Evolutionary conservation across 2,113 vertebrate genomes (phyloP).

Genomic region (Megalops atlanticus): DNA sequence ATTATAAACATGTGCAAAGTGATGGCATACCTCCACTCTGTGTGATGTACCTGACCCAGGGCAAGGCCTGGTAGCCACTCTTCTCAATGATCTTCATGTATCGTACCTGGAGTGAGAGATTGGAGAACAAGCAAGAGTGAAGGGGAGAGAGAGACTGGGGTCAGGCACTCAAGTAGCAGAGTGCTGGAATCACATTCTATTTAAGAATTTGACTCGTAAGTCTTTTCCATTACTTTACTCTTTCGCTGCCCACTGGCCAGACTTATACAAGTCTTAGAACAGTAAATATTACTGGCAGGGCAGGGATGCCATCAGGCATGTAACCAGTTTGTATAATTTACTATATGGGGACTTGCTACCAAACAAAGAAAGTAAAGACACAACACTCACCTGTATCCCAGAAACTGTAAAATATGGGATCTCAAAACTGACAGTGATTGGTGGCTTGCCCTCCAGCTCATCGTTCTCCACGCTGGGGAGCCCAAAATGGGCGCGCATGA

Average conservation of each 20-base stretch:
- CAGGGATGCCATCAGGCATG: too few relatives aligned
- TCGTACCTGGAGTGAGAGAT: conserved; percentile 83
- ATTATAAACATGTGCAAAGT: conserved; percentile 23
- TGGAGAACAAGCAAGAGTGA: too few relatives aligned
- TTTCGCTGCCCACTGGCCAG: not conserved
- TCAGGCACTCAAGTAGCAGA: not conserved
- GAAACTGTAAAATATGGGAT: conserved; percentile 96
- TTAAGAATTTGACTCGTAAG: too few relatives aligned
- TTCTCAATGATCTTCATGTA: conserved; percentile 97
- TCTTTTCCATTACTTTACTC: too few relatives aligned
- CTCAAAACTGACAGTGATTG: conserved; percentile 90
- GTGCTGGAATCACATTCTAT: not conserved
- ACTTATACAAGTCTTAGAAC: not conserved
- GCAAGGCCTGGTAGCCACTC: conserved; percentile 83
- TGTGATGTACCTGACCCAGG: conserved; percentile 92
- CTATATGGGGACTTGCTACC: too few relatives aligned
- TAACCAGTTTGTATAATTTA: too few relatives aligned
- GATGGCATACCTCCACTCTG: conserved; percentile 82
- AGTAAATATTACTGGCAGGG: too few relatives aligned
- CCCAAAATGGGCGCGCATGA: conserved; percentile 93
- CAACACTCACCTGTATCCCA: conserved; percentile 82
- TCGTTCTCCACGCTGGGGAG: conserved; percentile 89
- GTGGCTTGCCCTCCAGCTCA: conserved; percentile 84
- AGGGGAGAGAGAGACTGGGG: not conserved
- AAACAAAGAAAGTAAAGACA: conserved; percentile 1